Evolutionary conservation across 2,113 vertebrate genomes (phyloP).

Genomic region (Amblyornis subalaris): DNA sequence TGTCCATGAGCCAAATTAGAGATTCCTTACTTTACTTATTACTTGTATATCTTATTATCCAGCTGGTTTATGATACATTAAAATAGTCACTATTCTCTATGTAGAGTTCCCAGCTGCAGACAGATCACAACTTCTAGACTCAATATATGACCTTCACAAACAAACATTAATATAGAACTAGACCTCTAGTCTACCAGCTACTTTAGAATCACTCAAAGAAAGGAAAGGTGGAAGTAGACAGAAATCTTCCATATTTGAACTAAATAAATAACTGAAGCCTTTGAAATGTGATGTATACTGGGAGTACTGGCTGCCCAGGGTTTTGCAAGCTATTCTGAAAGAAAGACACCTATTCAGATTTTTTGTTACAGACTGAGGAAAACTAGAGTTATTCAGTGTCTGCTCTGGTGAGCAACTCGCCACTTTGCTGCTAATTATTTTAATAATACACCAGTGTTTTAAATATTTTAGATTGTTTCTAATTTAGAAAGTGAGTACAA

Average conservation of each 20-base stretch:
- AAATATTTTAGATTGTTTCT: conserved; percentile 38
- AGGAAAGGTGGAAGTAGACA: not conserved
- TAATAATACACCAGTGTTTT: not conserved
- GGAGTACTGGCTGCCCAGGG: not conserved
- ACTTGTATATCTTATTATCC: not conserved
- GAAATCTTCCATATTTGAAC: not conserved
- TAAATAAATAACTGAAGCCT: not conserved
- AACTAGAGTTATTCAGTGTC: not conserved
- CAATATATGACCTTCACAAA: not conserved
- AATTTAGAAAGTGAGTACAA: not conserved
- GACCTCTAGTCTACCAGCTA: not conserved
- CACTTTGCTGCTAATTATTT: not conserved
- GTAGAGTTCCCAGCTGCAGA: not conserved
- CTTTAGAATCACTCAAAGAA: not conserved
- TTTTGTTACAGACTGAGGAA: not conserved
- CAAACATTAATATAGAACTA: not conserved
- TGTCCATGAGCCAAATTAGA: not conserved
- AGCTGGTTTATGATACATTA: not conserved
- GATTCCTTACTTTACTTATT: not conserved
- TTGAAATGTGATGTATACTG: not conserved
- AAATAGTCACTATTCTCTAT: not conserved
- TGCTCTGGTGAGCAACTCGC: not conserved
- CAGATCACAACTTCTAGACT: not conserved
- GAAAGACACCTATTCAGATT: not conserved
- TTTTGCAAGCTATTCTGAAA: not conserved